Evolutionary conservation across 2,797 vertebrate species (phyloP).

Genomic region (Hirundo rustica): DNA sequence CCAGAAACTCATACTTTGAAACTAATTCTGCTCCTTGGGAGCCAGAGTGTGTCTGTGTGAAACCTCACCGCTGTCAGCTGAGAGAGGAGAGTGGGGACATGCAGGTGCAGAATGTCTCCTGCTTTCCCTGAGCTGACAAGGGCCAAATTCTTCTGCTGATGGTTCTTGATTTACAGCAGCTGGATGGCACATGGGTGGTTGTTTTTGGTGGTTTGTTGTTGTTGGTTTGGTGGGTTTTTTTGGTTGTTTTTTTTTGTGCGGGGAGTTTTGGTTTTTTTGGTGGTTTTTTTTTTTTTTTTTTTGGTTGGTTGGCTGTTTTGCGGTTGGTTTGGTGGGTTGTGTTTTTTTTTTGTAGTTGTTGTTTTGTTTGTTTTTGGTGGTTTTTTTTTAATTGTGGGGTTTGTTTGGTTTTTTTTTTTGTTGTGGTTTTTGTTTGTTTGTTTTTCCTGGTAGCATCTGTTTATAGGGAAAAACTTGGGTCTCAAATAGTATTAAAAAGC

Average conservation of each 20-base stretch:
- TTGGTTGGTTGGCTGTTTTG: too few species aligned
- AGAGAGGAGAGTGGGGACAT: not conserved
- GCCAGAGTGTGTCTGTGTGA: not conserved
- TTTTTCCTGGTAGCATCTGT: not conserved
- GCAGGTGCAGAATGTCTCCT: not conserved
- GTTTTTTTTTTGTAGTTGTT: too few species aligned
- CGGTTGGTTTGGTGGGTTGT: not conserved
- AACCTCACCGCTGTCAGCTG: not conserved
- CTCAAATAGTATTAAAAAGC: not conserved
- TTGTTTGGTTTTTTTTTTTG: not conserved
- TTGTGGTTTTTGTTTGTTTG: too few species aligned
- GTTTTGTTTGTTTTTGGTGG: not conserved
- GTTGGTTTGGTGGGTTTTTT: too few species aligned
- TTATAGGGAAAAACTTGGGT: not conserved
- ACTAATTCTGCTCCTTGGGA: not conserved
- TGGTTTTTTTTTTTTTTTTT: too few species aligned
- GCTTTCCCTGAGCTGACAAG: not conserved
- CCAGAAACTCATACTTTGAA: not conserved
- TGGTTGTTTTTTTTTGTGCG: too few species aligned
- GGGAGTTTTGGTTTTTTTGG: not conserved
- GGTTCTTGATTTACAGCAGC: not conserved
- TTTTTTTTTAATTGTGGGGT: not conserved
- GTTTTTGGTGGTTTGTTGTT: too few species aligned
- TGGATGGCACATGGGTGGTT: not conserved
- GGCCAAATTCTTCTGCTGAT: not conserved